phyloP scores from a whole-genome alignment of 2,888 invertebrate genomes.

The Aethes cnicana region DNA sequence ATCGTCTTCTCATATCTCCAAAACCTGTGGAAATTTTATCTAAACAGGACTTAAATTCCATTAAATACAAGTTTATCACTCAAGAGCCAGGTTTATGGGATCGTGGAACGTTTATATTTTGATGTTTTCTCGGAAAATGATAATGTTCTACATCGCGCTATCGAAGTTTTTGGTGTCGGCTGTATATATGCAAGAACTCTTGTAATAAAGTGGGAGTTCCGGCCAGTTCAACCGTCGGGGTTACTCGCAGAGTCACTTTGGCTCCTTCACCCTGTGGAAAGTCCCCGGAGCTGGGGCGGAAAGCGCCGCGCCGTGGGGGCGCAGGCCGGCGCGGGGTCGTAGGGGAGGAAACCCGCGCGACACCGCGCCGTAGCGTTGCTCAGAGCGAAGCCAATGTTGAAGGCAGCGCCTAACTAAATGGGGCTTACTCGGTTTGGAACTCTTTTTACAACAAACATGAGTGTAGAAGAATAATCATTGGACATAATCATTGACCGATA shows the following conservation, averaged over 20 bases:
- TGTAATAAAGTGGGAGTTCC: conserved; percentile 46
- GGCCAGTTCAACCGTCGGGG: conserved; percentile 76
- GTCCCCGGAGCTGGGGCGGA: conserved; percentile 81
- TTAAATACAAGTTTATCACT: not conserved
- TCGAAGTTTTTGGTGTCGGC: conserved; percentile 40
- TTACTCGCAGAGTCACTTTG: conserved; percentile 65
- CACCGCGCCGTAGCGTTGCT: conserved; percentile 65
- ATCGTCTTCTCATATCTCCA: not conserved
- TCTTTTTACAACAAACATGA: conserved; percentile 39
- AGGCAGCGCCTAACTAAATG: conserved; percentile 69
- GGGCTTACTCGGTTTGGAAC: conserved; percentile 79
- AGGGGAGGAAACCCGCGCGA: conserved; percentile 69
- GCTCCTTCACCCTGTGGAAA: conserved; percentile 76
- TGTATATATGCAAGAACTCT: conserved; percentile 34
- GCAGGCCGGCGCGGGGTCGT: conserved; percentile 56
- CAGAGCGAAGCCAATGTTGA: conserved; percentile 79
- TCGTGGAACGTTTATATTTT: not conserved
- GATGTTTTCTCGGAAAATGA: not conserved
- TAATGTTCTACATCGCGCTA: conserved; percentile 52
- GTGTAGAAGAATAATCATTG: not conserved
- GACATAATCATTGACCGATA: too few relatives aligned
- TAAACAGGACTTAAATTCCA: not conserved
- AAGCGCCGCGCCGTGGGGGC: conserved; percentile 69
- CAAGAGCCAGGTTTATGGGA: not conserved
- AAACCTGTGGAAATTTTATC: not conserved